A percentile compares a stretch with the other conserved stretches of the same genome.
These are phyloP conservation scores for Lapara coniferarum DNA, from an alignment of 2,888 invertebrate species.

Conservation along the genomic window DNA sequence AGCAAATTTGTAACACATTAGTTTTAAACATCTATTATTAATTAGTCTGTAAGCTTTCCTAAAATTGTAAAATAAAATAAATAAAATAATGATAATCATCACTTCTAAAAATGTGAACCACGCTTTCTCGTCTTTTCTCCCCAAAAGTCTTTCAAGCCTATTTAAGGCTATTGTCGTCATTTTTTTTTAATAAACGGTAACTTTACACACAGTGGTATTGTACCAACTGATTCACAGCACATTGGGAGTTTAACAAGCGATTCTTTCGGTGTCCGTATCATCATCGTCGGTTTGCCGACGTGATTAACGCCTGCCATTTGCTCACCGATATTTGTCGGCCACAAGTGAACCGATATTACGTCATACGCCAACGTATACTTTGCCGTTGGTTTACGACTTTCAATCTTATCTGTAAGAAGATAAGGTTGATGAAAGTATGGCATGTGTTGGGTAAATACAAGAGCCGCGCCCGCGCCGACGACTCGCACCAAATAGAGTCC, in stretches of 20 bases:
- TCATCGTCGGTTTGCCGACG: constrained; percentile 51
- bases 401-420: constrained; percentile 36
- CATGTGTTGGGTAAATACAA: constrained; percentile 47
- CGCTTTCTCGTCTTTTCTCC: too few relatives aligned
- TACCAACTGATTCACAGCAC: constrained; percentile 32
- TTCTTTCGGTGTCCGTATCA: constrained; percentile 25
- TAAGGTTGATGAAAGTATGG: constrained; percentile 41
- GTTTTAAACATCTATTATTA: too few relatives aligned
- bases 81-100: too few relatives aligned
- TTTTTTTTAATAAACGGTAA: constrained; percentile 30
- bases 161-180: constrained; percentile 27
- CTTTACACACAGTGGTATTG: constrained; percentile 15
- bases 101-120: too few relatives aligned
- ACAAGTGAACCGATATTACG: constrained; percentile 56
- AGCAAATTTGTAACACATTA: too few relatives aligned
- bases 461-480: constrained; percentile 52
- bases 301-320: constrained; percentile 54
- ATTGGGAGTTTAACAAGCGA: constrained; percentile 22
- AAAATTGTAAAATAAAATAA: too few relatives aligned
- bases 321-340: constrained; percentile 47
- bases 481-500: constrained; percentile 56
- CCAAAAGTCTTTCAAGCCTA: not conserved
- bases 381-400: constrained; percentile 34
- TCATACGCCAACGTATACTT: constrained; percentile 37
- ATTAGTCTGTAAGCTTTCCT: too few relatives aligned